These are phyloP conservation scores for Myathropa florea DNA, from an alignment of 2,888 invertebrate species.

Conservation along the genomic window DNA sequence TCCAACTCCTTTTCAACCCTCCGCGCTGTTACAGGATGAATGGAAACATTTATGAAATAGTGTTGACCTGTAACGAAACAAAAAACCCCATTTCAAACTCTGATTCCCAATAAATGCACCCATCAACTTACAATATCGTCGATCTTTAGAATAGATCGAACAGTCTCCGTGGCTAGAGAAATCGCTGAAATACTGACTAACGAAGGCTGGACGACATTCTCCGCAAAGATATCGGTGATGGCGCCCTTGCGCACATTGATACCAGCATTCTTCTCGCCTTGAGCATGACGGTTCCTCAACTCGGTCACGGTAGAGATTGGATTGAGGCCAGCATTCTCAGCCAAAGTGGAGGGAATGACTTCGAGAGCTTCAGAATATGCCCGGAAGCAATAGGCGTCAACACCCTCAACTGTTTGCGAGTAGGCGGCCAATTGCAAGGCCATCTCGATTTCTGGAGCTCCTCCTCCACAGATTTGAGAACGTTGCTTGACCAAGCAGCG, in stretches of 20 bases:
- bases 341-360: constrained; percentile 94
- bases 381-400: constrained; percentile 96
- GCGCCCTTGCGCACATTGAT: constrained; percentile 98
- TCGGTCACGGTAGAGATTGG: constrained; percentile 98
- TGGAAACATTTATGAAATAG: constrained; percentile 74
- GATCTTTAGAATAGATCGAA: constrained; percentile 98
- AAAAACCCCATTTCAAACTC: neutral
- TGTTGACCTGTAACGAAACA: constrained; percentile 75
- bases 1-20: neutral
- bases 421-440: constrained; percentile 90
- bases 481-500: constrained; percentile 97
- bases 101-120: neutral
- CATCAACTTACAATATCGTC: constrained; percentile 93
- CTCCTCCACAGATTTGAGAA: constrained; percentile 96
- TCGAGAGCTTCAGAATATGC: constrained; percentile 98
- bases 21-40: constrained; percentile 20
- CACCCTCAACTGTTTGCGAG: constrained; percentile 92
- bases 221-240: constrained; percentile 97
- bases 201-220: constrained; percentile 98
- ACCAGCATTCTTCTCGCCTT: constrained; percentile 92
- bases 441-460: constrained; percentile 98
- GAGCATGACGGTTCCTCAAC: constrained; percentile 95
- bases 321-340: constrained; percentile 93
- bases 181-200: constrained; percentile 97
- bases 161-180: constrained; percentile 96